Conservation (phyloP, 2,888 invertebrate genomes). For the Uloborus plumipes region DNA sequence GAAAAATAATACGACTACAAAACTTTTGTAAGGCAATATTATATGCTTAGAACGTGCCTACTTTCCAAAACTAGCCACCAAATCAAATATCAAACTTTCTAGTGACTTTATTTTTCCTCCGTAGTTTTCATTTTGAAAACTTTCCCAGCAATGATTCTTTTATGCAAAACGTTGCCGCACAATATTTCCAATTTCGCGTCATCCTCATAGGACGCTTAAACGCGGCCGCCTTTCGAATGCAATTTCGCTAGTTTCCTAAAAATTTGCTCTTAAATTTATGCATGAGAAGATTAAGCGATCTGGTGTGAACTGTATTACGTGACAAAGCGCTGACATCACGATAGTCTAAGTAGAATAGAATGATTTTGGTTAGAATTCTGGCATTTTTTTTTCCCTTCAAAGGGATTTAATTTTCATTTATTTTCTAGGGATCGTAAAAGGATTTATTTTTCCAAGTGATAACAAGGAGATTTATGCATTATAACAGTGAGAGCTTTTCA, state of each 20-base stretch:
- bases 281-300: conserved; percentile 63
- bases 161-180: conserved; percentile 47
- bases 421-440: conserved; percentile 32
- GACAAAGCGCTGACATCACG: conserved; percentile 47
- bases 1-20: too few relatives aligned
- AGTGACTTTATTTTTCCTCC: conserved; percentile 17
- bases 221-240: conserved; percentile 54
- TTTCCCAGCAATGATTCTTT: conserved; percentile 43
- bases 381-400: conserved; percentile 19
- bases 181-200: conserved; percentile 51
- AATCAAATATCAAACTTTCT: too few relatives aligned
- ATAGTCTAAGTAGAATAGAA: conserved; percentile 20
- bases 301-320: conserved; percentile 52
- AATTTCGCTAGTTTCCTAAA: conserved; percentile 62
- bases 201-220: conserved; percentile 55
- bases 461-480: conserved; percentile 53
- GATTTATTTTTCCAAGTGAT: conserved; percentile 48
- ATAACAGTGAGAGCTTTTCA: conserved; percentile 36
- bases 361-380: conserved; percentile 33
- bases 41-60: too few relatives aligned
- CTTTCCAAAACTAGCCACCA: too few relatives aligned
- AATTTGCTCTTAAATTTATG: conserved; percentile 65
- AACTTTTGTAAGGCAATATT: too few relatives aligned
- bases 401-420: conserved; percentile 49
- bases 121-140: neutral